Evolutionary conservation across 2,888 invertebrate species (phyloP).

Genomic region (Matsumyia berberina): DNA sequence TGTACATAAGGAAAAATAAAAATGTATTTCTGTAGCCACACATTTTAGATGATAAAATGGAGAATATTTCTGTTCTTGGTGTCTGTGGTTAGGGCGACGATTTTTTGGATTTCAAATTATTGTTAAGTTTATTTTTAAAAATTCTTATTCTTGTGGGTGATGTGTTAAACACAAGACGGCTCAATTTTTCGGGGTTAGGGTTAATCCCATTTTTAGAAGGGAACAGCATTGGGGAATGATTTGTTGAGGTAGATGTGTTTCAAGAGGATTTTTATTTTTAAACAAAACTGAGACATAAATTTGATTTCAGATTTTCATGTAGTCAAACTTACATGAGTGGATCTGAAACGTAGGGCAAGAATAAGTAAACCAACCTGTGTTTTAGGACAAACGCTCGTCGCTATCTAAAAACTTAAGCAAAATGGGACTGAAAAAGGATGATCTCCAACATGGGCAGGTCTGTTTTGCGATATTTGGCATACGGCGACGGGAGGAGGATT

Average conservation of each 20-base stretch:
- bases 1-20: background rate
- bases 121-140: conserved; percentile 42
- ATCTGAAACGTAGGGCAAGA: too few relatives aligned
- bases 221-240: conserved; percentile 5
- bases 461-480: too few relatives aligned
- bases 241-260: conserved; percentile 10
- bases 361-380: too few relatives aligned
- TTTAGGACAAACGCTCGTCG: too few relatives aligned
- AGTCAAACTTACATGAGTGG: too few relatives aligned
- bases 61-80: conserved; percentile 18
- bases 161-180: conserved; percentile 51
- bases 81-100: conserved; percentile 70
- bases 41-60: conserved; percentile 9
- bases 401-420: too few relatives aligned
- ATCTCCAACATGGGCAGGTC: too few relatives aligned
- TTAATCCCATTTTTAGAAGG: conserved; percentile 23
- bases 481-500: too few relatives aligned
- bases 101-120: conserved; percentile 22
- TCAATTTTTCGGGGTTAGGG: conserved; percentile 32
- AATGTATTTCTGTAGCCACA: conserved; percentile 2
- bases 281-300: too few relatives aligned
- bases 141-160: conserved; percentile 46
- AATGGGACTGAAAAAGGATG: too few relatives aligned
- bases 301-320: too few relatives aligned
- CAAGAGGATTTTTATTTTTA: background rate